Conservation (phyloP, 2,888 invertebrate genomes). For the Andricus quercusramuli region DNA sequence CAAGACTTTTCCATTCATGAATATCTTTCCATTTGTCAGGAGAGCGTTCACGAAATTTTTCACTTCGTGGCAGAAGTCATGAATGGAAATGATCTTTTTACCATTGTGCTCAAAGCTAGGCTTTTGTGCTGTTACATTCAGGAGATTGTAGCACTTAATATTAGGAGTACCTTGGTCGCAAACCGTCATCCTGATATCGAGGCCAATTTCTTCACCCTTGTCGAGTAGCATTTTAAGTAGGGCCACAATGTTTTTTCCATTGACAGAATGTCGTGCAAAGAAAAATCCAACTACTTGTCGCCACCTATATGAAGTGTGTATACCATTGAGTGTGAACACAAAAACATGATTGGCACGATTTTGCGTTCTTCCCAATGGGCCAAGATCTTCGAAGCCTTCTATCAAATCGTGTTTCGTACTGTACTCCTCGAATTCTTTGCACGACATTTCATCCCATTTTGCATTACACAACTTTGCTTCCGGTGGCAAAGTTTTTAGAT, state of each 20-base stretch:
- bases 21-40: no score
- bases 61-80: no score
- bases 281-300: constrained; percentile 4
- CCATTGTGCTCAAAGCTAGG: no score
- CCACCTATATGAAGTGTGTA: constrained; percentile 1
- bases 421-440: no score
- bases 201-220: constrained; percentile 1
- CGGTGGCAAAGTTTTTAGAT: no score
- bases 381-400: neutral
- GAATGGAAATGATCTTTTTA: no score
- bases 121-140: neutral
- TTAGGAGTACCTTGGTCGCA: constrained; percentile 35
- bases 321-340: constrained; percentile 4
- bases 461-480: no score
- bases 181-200: constrained; percentile 16
- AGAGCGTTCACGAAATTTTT: no score
- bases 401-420: neutral
- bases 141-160: neutral
- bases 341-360: constrained; percentile 14
- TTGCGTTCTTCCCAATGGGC: neutral
- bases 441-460: no score
- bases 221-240: constrained; percentile 1
- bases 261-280: neutral
- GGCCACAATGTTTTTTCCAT: no score
- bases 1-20: no score